Conservation (phyloP, 2,797 vertebrate species). For the Eulemur albifrons region DNA sequence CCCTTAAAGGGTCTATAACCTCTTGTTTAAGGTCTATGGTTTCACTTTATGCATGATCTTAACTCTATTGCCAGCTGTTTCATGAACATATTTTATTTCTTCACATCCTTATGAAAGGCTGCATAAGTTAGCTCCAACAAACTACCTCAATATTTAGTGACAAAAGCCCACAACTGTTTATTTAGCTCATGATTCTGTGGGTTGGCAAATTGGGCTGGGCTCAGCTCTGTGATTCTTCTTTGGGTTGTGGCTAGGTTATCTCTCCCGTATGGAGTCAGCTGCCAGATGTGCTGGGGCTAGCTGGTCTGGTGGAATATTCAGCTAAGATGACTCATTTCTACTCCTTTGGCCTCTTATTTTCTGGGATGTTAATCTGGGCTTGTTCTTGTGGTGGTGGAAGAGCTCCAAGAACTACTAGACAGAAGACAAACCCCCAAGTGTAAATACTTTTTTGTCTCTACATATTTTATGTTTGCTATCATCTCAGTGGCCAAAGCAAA, state of each 20-base stretch:
- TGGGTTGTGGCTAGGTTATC: background rate
- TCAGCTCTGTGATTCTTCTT: background rate
- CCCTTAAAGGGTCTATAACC: background rate
- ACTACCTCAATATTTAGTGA: background rate
- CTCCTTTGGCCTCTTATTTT: background rate
- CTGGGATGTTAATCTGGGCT: background rate
- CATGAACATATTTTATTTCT: slow-evolving; percentile 20
- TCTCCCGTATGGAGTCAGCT: background rate
- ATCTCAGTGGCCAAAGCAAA: background rate
- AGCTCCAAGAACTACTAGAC: background rate
- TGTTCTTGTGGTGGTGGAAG: background rate
- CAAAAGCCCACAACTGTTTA: background rate
- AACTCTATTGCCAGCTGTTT: background rate
- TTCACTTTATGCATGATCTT: background rate
- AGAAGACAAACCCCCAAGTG: background rate
- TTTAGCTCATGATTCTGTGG: slow-evolving; percentile 5
- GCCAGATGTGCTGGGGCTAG: background rate
- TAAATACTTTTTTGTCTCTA: background rate
- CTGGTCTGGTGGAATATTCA: background rate
- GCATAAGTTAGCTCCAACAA: background rate
- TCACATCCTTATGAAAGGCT: background rate
- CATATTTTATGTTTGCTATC: slow-evolving; percentile 1
- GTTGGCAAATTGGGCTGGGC: background rate
- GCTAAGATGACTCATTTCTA: background rate
- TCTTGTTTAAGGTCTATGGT: background rate